These are phyloP conservation scores for Poeciliopsis infans DNA, from an alignment of 2,797 vertebrate species.

Conservation along the genomic window DNA sequence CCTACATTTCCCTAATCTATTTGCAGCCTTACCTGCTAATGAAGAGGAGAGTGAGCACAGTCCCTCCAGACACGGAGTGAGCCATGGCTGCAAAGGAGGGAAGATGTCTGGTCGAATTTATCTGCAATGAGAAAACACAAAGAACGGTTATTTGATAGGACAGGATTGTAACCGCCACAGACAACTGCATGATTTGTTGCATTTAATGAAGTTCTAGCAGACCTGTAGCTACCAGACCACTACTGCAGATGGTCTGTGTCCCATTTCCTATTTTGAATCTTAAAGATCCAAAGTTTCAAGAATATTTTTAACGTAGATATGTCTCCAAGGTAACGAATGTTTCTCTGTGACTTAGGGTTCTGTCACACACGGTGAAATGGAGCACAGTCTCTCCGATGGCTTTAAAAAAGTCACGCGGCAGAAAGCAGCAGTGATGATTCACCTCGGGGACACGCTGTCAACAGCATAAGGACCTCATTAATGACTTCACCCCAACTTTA, in stretches of 20 bases:
- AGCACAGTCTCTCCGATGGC: conserved; percentile 9
- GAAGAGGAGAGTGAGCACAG: conserved; percentile 74
- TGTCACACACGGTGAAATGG: conserved; percentile 20
- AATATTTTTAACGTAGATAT: conserved; percentile 19
- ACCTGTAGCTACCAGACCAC: conserved; percentile 28
- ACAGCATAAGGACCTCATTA: conserved; percentile 55
- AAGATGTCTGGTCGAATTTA: conserved; percentile 69
- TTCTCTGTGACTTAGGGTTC: conserved; percentile 3
- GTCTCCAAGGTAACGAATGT: conserved; percentile 19
- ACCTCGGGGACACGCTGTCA: conserved; percentile 35
- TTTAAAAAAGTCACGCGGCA: conserved; percentile 35
- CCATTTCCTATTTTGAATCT: conserved; percentile 47
- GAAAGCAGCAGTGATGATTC: conserved; percentile 4
- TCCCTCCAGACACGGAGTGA: conserved; percentile 65
- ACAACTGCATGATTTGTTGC: conserved; percentile 11
- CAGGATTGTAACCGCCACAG: neutral
- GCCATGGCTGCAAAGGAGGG: conserved; percentile 70
- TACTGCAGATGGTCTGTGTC: conserved; percentile 50
- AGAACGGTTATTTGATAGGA: conserved; percentile 34
- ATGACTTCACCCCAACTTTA: conserved; percentile 42
- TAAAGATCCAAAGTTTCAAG: conserved; percentile 24
- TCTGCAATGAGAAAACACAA: conserved; percentile 70
- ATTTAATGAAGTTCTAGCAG: conserved; percentile 11
- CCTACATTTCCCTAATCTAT: conserved; percentile 22
- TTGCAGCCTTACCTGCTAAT: conserved; percentile 79